Percentiles rank a stretch among this genome's conserved stretches.
These are phyloP conservation scores for Volucella zonaria DNA, from an alignment of 2,888 invertebrate species.

Conservation along the genomic window DNA sequence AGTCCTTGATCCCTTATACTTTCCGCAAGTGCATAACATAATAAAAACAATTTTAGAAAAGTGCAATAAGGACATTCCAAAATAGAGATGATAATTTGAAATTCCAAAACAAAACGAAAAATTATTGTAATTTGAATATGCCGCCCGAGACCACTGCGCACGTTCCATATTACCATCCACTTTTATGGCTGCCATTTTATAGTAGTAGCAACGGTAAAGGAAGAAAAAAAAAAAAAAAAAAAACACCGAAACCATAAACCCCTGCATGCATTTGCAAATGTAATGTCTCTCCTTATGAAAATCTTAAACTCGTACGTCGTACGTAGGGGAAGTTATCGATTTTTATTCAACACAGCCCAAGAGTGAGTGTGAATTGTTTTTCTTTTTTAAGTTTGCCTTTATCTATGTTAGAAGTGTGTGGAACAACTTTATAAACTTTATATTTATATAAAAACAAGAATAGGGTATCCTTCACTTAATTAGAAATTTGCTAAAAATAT, in stretches of 20 bases:
- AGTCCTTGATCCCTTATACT: too few relatives aligned
- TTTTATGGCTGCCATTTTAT: conserved; percentile 61
- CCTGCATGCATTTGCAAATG: conserved; percentile 43
- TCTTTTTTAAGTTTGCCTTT: conserved; percentile 57
- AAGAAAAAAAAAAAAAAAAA: conserved; percentile 12
- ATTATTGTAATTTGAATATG: conserved; percentile 30
- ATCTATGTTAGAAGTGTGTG: conserved; percentile 31
- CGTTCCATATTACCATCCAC: conserved; percentile 12
- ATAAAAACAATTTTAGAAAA: too few relatives aligned
- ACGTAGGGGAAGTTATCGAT: conserved; percentile 70
- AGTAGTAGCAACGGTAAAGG: conserved; percentile 6
- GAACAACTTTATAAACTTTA: conserved; percentile 13
- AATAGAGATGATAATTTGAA: conserved; percentile 20
- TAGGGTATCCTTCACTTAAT: conserved; percentile 27
- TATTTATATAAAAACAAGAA: conserved; percentile 20
- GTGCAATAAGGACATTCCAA: neutral
- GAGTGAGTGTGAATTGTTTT: conserved; percentile 68
- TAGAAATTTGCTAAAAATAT: conserved; percentile 18
- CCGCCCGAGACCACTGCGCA: conserved; percentile 53
- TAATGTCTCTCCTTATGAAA: conserved; percentile 59
- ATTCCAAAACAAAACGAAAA: conserved; percentile 14
- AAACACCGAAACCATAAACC: conserved; percentile 44
- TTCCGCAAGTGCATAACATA: too few relatives aligned
- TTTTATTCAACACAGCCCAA: conserved; percentile 66
- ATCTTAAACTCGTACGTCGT: conserved; percentile 52